Conservation (phyloP, 2,888 invertebrate species). For the Agrypnus murinus region DNA sequence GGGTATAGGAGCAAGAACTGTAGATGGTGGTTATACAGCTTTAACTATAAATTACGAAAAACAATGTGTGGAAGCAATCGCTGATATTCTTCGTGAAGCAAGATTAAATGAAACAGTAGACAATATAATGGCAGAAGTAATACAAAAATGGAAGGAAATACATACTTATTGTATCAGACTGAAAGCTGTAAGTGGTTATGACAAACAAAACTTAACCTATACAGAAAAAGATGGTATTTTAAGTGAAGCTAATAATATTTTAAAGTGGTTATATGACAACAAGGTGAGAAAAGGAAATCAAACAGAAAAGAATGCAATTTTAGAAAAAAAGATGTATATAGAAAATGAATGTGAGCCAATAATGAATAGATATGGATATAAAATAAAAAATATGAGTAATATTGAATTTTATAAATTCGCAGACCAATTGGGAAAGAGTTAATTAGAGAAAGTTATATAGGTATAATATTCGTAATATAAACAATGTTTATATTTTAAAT, state of each 20-base stretch:
- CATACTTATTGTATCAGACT: constrained; percentile 34
- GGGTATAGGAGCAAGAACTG: constrained; percentile 11
- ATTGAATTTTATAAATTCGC: too few relatives aligned
- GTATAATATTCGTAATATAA: too few relatives aligned
- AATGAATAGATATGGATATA: constrained; percentile 8
- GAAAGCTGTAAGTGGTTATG: constrained; percentile 28
- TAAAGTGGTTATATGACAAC: constrained; percentile 9
- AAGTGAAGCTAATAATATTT: not conserved
- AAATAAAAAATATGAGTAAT: too few relatives aligned
- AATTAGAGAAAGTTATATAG: too few relatives aligned
- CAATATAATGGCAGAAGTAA: constrained; percentile 1
- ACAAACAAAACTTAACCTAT: not conserved
- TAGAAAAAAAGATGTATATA: not conserved
- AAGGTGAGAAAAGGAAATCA: constrained; percentile 5
- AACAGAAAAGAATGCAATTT: not conserved
- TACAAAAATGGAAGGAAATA: constrained; percentile 1
- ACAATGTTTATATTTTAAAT: too few relatives aligned
- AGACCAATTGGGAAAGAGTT: too few relatives aligned
- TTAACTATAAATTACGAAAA: constrained; percentile 29
- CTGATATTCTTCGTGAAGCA: constrained; percentile 19
- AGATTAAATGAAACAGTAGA: constrained; percentile 22
- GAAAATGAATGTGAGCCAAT: constrained; percentile 20
- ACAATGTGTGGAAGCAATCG: not conserved
- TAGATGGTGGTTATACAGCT: constrained; percentile 17
- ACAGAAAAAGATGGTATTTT: constrained; percentile 15